A percentile compares a stretch with the other conserved stretches of the same genome.
Evolutionary conservation across 2,113 vertebrate species (phyloP).

Genomic region (Ageneiosus marmoratus): DNA sequence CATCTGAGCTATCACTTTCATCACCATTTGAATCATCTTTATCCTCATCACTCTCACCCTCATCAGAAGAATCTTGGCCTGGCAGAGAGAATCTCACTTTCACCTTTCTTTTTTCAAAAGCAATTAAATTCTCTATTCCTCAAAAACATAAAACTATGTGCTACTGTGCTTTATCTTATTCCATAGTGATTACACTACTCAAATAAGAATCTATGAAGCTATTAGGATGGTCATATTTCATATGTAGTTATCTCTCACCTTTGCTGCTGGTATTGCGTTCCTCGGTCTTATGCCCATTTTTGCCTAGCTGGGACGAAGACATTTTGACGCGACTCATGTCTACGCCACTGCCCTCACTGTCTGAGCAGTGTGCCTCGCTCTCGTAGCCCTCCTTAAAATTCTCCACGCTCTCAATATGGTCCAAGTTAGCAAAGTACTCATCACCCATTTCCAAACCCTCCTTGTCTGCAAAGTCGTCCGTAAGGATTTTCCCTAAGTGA

Average conservation of each 20-base stretch:
- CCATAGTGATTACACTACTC: background rate
- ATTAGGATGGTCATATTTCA: background rate
- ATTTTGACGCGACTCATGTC: slow-evolving; percentile 80
- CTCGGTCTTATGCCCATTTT: slow-evolving; percentile 51
- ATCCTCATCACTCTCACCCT: slow-evolving; percentile 74
- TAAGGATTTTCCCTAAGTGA: slow-evolving; percentile 89
- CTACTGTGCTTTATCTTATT: background rate
- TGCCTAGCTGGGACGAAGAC: slow-evolving; percentile 61
- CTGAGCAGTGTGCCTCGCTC: slow-evolving; percentile 89
- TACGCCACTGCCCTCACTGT: slow-evolving; percentile 92
- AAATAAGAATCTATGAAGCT: too few species aligned
- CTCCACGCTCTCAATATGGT: slow-evolving; percentile 98
- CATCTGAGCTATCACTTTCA: slow-evolving; percentile 92
- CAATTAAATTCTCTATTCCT: background rate
- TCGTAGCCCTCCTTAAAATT: slow-evolving; percentile 98
- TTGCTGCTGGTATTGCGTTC: slow-evolving; percentile 52
- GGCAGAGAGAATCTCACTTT: background rate
- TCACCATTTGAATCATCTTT: slow-evolving; percentile 88
- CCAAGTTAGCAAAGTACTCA: slow-evolving; percentile 95
- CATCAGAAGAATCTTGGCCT: slow-evolving; percentile 67
- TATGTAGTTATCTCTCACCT: slow-evolving; percentile 35
- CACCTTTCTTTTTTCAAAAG: background rate
- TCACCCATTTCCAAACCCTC: slow-evolving; percentile 97
- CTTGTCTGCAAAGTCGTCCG: slow-evolving; percentile 94
- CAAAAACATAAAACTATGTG: background rate